Conservation (phyloP, 2,888 invertebrate genomes). For the Leucania comma region DNA sequence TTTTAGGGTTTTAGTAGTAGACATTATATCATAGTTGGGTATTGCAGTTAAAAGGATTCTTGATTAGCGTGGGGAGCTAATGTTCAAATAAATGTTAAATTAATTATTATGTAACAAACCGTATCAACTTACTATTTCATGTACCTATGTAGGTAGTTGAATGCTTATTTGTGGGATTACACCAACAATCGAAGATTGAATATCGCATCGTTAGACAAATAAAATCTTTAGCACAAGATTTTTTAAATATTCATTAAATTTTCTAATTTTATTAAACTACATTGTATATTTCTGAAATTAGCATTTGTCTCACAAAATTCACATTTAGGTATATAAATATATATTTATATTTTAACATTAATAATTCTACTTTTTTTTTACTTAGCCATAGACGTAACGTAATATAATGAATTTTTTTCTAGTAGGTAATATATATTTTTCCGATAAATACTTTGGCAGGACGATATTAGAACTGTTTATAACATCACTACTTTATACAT, state of each 20-base stretch:
- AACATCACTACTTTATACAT: conserved; percentile 65
- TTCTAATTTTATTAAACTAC: conserved; percentile 25
- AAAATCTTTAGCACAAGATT: conserved; percentile 8
- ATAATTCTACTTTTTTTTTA: conserved; percentile 28
- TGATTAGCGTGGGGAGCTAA: not conserved
- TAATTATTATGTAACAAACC: too few species aligned
- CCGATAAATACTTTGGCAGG: conserved; percentile 61
- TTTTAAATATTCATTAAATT: not conserved
- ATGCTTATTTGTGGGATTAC: not conserved
- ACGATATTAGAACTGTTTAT: conserved; percentile 54
- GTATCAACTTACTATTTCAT: not conserved
- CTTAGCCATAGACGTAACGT: conserved; percentile 33
- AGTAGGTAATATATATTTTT: conserved; percentile 30
- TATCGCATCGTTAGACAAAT: not conserved
- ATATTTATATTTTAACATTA: conserved; percentile 56
- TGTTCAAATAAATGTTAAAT: too few species aligned
- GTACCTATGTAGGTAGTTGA: too few species aligned
- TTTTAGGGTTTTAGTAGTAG: not conserved
- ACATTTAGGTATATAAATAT: conserved; percentile 59
- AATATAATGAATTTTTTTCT: conserved; percentile 43
- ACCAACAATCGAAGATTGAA: not conserved
- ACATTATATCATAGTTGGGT: too few species aligned
- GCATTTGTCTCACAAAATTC: conserved; percentile 38
- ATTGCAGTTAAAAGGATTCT: not conserved
- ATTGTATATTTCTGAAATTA: conserved; percentile 39